Conservation (phyloP, 2,888 invertebrate species). For the Cacoxenus indagator region DNA sequence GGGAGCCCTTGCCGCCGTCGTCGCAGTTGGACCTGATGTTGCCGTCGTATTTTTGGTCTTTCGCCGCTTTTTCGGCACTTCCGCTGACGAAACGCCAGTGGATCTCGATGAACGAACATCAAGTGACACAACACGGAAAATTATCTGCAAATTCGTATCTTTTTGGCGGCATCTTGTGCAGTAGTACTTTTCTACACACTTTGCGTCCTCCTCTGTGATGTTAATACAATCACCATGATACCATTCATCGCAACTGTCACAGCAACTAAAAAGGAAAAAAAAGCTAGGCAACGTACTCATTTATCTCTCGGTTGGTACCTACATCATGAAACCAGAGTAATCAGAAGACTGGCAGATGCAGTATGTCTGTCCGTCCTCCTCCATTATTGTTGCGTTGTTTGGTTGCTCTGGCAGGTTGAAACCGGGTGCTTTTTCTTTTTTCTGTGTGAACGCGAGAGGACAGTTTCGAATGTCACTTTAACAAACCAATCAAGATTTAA, state of each 20-base stretch:
- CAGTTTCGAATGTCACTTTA: no score
- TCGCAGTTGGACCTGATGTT: background rate
- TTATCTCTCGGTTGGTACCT: conserved; percentile 62
- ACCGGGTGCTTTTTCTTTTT: conserved; percentile 91
- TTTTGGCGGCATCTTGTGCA: conserved; percentile 88
- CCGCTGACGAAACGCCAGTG: conserved; percentile 27
- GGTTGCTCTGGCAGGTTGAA: conserved; percentile 91
- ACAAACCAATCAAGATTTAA: background rate
- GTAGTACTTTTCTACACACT: conserved; percentile 93
- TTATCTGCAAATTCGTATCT: conserved; percentile 82
- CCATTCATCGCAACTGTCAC: conserved; percentile 98
- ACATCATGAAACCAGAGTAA: conserved; percentile 97
- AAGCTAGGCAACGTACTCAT: background rate
- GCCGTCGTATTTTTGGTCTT: conserved; percentile 39
- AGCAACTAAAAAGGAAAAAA: conserved; percentile 77
- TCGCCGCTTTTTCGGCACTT: conserved; percentile 44
- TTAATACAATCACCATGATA: conserved; percentile 98
- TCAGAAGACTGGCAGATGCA: conserved; percentile 96
- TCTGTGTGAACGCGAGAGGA: no score
- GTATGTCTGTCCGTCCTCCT: conserved; percentile 92
- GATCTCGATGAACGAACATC: conserved; percentile 49
- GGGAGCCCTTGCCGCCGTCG: background rate
- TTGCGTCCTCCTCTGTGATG: conserved; percentile 93
- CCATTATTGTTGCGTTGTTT: conserved; percentile 87
- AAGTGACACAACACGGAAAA: conserved; percentile 67